These are phyloP conservation scores for Lithophane ornitopus DNA, from an alignment of 2,888 invertebrate species.

Conservation along the genomic window DNA sequence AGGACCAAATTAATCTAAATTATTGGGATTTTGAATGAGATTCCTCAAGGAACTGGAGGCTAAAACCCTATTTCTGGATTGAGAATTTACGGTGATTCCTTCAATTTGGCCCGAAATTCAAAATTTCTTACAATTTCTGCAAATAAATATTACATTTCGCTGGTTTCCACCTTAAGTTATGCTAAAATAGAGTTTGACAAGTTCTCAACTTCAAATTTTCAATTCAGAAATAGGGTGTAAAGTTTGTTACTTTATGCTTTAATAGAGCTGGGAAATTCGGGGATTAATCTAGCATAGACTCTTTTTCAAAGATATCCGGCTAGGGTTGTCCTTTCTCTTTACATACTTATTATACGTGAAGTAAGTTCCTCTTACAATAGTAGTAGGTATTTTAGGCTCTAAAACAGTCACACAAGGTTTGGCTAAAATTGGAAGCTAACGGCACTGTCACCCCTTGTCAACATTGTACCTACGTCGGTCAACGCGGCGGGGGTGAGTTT, in stretches of 20 bases:
- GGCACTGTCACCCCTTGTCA: conserved; percentile 50
- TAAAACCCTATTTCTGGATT: neutral
- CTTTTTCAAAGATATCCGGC: neutral
- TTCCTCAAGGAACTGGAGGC: neutral
- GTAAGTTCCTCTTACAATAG: neutral
- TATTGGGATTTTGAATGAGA: neutral
- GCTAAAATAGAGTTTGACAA: neutral
- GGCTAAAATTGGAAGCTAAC: conserved; percentile 30
- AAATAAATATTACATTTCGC: neutral
- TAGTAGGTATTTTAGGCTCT: too few species aligned
- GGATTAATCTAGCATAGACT: neutral
- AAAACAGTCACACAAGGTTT: conserved; percentile 20
- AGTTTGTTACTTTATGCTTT: neutral
- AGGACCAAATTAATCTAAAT: conserved; percentile 2
- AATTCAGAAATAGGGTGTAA: neutral
- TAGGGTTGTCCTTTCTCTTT: neutral
- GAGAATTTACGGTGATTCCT: neutral
- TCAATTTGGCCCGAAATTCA: neutral
- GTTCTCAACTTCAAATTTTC: neutral
- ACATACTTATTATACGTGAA: neutral
- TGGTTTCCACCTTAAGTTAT: neutral
- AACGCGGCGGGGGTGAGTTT: conserved; percentile 16
- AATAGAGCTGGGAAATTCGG: neutral
- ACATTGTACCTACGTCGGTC: conserved; percentile 45
- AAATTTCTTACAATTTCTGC: neutral